Base-by-base conservation (phyloP, 1,140 invertebrate genomes). In the Dermatophagoides farinae region DNA sequence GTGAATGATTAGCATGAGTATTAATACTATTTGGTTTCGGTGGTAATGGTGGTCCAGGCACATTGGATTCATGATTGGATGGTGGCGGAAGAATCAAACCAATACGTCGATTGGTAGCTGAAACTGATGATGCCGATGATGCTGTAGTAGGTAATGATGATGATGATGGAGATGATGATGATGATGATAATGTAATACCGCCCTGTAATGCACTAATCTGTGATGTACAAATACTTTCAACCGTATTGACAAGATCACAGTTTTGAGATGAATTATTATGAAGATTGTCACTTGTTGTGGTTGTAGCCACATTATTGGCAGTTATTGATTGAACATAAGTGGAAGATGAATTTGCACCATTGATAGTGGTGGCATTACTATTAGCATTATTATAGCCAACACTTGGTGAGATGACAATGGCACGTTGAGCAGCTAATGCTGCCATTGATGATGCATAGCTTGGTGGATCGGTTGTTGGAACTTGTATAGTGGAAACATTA, bases 391-490 rank as follows among this genome's bases (percentile, higher is more conserved):
- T 20, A 50, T n/a, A 11, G 5, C 5, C 11, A 12, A 20, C 47
- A 49, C n/a, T 38, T 25, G 44, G 20, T 31, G 9, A 22, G 4
- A 37, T 31, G 2, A 39, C 20, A 10, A 79, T 78, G 12, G 75
- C 80, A 47, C 78, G 71, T 67, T 82, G 80, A n/a, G 64, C 69
- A n/a, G 84, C 82, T 44, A 86, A 74, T 9, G 83, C 86, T 71
- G 89, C 86, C 82, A 91, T 88, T 6, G 85, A 88, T 61, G 83
- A 87, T 0, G 86, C 85, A 69, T 91, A 91, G 68, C 86, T 89
- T 0, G 87, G 87, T 0, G 87, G 87, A 69, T 90, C 87, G 9
- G 85, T 86, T 20, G 85, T 87, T 10, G 83, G 86, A 11, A 86
- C 78, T 16, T 41, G 38, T 23, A 43, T 14, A 2, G 52, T 12